phyloP scores from a whole-genome alignment of 2,797 vertebrate genomes.

The Lagorchestes hirsutus region DNA sequence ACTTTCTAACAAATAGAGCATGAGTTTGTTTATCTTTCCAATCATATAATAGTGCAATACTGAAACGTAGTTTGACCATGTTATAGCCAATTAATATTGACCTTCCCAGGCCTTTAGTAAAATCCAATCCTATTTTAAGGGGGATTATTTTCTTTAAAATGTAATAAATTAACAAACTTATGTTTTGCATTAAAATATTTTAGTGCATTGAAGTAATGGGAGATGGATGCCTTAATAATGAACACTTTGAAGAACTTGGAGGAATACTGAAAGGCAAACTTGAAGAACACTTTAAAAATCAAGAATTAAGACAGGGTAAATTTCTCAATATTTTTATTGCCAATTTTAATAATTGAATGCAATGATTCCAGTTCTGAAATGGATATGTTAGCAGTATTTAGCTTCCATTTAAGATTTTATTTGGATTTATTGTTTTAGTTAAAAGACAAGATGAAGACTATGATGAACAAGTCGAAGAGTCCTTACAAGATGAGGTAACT shows the following conservation, averaged over 20 bases:
- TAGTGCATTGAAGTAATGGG: slow-evolving; percentile 99
- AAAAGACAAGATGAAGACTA: slow-evolving; percentile 99
- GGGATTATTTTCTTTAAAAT: neutral
- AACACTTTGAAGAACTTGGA: slow-evolving; percentile 98
- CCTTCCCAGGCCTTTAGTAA: neutral
- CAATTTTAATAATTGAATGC: slow-evolving; percentile 31
- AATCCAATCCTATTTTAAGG: neutral
- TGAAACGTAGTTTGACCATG: neutral
- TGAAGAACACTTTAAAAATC: slow-evolving; percentile 99
- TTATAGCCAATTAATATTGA: neutral
- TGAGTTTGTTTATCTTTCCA: neutral
- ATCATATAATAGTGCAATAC: neutral
- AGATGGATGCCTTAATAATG: slow-evolving; percentile 97
- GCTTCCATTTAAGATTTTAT: slow-evolving; percentile 57
- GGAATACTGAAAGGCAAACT: slow-evolving; percentile 97
- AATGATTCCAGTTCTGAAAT: neutral
- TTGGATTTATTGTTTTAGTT: slow-evolving; percentile 85
- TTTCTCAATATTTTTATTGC: slow-evolving; percentile 30
- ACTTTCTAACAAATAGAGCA: neutral
- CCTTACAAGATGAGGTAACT: slow-evolving; percentile 96
- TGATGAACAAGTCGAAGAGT: slow-evolving; percentile 98
- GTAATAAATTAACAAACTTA: neutral
- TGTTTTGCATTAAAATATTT: slow-evolving; percentile 3
- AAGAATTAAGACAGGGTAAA: slow-evolving; percentile 96
- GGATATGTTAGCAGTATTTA: neutral